Conservation (phyloP, 2,113 vertebrate genomes). For the Raja brachyura region DNA sequence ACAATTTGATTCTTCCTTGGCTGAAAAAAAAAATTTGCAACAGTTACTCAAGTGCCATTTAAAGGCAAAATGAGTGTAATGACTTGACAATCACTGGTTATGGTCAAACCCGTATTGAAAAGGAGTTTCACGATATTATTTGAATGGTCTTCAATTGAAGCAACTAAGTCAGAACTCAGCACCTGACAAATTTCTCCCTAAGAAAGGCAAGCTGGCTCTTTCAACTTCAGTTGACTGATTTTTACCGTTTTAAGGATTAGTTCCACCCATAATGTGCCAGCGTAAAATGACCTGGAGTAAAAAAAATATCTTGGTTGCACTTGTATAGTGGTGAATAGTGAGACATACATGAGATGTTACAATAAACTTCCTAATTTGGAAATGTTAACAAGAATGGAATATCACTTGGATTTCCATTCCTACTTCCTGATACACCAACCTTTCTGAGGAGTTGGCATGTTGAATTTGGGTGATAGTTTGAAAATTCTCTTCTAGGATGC, state of each 20-base stretch:
- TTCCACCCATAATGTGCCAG: not conserved
- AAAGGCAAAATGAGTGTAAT: not conserved
- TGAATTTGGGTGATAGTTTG: not conserved
- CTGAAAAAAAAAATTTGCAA: conserved; percentile 46
- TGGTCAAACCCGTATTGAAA: not conserved
- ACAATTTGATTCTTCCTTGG: conserved; percentile 82
- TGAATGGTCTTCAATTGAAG: not conserved
- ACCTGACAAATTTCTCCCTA: not conserved
- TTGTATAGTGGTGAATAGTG: not conserved
- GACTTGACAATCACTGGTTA: not conserved
- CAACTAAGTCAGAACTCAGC: not conserved
- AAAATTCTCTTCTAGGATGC: not conserved
- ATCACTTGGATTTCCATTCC: not conserved
- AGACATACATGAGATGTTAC: not conserved
- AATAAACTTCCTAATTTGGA: not conserved
- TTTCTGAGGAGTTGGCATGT: not conserved
- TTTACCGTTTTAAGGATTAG: not conserved
- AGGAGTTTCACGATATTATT: not conserved
- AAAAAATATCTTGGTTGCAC: not conserved
- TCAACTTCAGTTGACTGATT: not conserved
- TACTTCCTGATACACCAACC: not conserved
- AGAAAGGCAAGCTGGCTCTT: not conserved
- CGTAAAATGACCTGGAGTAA: not conserved
- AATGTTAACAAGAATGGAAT: not conserved
- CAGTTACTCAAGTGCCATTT: not conserved